Evolutionary conservation across 2,113 vertebrate genomes (phyloP).

Genomic region (Hyperopisus bebe): DNA sequence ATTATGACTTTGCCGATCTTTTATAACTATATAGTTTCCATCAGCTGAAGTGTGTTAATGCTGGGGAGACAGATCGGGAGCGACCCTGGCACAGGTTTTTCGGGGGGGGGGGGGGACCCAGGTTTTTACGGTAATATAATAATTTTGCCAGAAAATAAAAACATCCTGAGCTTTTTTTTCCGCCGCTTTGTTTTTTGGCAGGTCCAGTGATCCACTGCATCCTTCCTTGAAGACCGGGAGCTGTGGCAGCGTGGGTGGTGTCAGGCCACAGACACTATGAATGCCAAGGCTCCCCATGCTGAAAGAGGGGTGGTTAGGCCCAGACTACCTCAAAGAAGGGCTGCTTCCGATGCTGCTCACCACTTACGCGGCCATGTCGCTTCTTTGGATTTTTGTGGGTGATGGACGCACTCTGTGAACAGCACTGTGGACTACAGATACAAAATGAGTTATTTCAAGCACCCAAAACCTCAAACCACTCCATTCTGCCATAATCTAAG

Average conservation of each 20-base stretch:
- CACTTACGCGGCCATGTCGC: conserved; percentile 9
- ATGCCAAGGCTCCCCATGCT: conserved; percentile 27
- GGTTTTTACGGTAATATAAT: conserved; percentile 17
- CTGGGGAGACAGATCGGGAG: not conserved
- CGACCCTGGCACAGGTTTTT: not conserved
- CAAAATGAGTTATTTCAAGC: not conserved
- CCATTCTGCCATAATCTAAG: not conserved
- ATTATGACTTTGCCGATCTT: not conserved
- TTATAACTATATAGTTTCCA: not conserved
- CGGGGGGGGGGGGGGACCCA: not conserved
- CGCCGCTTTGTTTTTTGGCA: conserved; percentile 8
- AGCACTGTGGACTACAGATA: not conserved
- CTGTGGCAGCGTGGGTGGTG: conserved; percentile 21
- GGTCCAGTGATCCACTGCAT: conserved; percentile 28
- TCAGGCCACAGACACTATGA: conserved; percentile 27
- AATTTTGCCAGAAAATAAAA: conserved; percentile 5
- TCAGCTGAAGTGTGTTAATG: not conserved
- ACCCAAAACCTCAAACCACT: not conserved
- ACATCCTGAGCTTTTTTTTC: conserved; percentile 23
- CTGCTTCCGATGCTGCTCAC: conserved; percentile 23
- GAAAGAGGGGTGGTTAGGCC: conserved; percentile 27
- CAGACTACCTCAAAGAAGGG: conserved; percentile 25
- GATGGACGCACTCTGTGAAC: not conserved
- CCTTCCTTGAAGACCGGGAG: conserved; percentile 34
- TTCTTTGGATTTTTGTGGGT: not conserved